Evolutionary conservation across 1,140 invertebrate genomes (phyloP).

Genomic region (Caerostris extrusa): DNA sequence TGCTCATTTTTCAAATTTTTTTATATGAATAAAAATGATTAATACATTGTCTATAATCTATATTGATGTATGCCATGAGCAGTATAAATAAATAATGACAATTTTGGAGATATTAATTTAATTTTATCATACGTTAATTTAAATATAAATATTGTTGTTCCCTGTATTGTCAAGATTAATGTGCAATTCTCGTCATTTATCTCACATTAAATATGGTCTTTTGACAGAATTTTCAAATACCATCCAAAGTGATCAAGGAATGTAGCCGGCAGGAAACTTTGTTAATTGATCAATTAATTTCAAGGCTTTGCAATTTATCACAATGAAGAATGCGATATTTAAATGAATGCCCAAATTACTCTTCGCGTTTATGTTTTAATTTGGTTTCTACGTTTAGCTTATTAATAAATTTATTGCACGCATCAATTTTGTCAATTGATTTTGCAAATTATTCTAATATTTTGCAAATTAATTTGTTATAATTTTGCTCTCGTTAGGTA

Average conservation of each 20-base stretch:
- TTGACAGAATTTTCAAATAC: not conserved
- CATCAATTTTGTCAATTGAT: no score
- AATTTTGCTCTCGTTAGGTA: no score
- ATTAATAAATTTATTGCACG: not conserved
- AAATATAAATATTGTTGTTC: not conserved
- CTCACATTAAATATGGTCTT: not conserved
- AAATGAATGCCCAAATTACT: not conserved
- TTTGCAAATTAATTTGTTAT: no score
- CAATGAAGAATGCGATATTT: not conserved
- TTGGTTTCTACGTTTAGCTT: not conserved
- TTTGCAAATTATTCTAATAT: no score
- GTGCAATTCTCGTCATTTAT: not conserved
- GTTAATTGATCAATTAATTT: constrained; percentile 26
- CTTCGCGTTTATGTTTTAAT: not conserved
- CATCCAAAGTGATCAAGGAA: not conserved
- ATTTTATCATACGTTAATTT: not conserved
- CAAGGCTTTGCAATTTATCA: not conserved
- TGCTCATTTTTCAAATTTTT: no score
- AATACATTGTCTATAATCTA: no score
- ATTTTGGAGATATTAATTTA: no score
- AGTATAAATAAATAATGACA: no score
- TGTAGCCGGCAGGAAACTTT: not conserved
- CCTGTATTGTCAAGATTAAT: not conserved
- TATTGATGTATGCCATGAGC: no score
- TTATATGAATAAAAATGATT: no score